A percentile compares a stretch with the other conserved stretches of the same genome.
Conservation (phyloP, 2,113 vertebrate genomes). For the Carettochelys insculpta region DNA sequence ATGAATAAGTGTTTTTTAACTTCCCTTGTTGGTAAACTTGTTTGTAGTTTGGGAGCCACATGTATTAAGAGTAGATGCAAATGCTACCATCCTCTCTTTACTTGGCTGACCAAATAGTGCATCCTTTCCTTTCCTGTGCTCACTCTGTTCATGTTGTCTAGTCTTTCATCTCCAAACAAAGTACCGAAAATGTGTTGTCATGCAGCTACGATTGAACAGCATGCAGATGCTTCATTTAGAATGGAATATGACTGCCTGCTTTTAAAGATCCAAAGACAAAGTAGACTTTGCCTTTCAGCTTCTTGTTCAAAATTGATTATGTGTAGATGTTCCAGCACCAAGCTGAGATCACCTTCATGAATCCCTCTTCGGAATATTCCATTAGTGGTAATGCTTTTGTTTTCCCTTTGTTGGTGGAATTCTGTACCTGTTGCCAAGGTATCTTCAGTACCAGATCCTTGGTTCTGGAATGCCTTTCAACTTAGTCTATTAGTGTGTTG, state of each 20-base stretch:
- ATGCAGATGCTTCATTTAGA: slow-evolving; percentile 40
- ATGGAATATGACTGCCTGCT: slow-evolving; percentile 54
- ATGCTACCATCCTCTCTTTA: slow-evolving; percentile 57
- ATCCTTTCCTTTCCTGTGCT: slow-evolving; percentile 56
- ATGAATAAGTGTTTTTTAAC: no score
- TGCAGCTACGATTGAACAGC: slow-evolving; percentile 64
- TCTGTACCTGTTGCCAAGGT: background rate
- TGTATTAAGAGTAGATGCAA: slow-evolving; percentile 64
- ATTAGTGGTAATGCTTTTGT: background rate
- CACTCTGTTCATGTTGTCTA: slow-evolving; percentile 18
- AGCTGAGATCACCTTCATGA: background rate
- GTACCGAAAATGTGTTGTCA: slow-evolving; percentile 30
- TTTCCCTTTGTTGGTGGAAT: background rate
- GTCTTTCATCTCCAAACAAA: slow-evolving; percentile 58
- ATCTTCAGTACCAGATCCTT: background rate
- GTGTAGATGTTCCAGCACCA: background rate
- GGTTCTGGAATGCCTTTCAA: slow-evolving; percentile 47
- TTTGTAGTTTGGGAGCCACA: slow-evolving; percentile 43
- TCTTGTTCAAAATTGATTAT: background rate
- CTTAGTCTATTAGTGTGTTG: slow-evolving; percentile 14
- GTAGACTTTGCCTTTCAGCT: slow-evolving; percentile 9
- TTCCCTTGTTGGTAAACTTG: slow-evolving; percentile 27
- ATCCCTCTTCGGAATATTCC: background rate
- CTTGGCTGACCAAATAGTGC: slow-evolving; percentile 45
- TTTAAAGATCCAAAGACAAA: slow-evolving; percentile 9